These are phyloP conservation scores for Drosophila teissieri DNA, from an alignment of 1,140 invertebrate species.

Conservation along the genomic window DNA sequence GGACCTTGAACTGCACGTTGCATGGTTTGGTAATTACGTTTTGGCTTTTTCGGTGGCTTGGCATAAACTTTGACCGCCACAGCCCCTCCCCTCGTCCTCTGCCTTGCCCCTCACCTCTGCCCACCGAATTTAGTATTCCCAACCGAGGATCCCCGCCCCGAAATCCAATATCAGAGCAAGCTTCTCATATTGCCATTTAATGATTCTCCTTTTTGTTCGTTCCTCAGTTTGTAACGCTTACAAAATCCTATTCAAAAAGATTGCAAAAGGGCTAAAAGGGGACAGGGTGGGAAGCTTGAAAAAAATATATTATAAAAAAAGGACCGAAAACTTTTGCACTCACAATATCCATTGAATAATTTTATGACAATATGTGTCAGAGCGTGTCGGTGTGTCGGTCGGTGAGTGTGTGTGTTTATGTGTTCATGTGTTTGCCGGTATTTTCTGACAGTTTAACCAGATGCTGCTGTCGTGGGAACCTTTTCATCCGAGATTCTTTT, in stretches of 20 bases:
- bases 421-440: constrained; percentile 31
- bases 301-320: constrained; percentile 55
- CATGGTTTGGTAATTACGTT: constrained; percentile 74
- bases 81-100: not conserved
- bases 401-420: not conserved
- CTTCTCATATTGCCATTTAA: constrained; percentile 80
- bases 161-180: constrained; percentile 75
- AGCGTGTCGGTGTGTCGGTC: constrained; percentile 43
- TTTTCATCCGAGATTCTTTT: not conserved
- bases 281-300: constrained; percentile 3
- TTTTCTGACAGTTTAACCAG: constrained; percentile 80
- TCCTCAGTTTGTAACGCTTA: constrained; percentile 77
- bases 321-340: constrained; percentile 70
- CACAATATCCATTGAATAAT: constrained; percentile 83
- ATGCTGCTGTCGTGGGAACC: constrained; percentile 49
- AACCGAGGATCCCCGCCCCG: constrained; percentile 41
- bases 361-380: constrained; percentile 84
- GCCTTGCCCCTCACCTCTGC: not conserved
- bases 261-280: constrained; percentile 70
- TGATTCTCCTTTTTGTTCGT: constrained; percentile 65
- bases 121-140: not conserved
- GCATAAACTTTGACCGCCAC: constrained; percentile 29
- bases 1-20: constrained; percentile 65
- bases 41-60: constrained; percentile 22
- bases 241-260: constrained; percentile 78